Base-by-base conservation (phyloP, 1,140 invertebrate genomes). In the Nephotettix cincticeps region DNA sequence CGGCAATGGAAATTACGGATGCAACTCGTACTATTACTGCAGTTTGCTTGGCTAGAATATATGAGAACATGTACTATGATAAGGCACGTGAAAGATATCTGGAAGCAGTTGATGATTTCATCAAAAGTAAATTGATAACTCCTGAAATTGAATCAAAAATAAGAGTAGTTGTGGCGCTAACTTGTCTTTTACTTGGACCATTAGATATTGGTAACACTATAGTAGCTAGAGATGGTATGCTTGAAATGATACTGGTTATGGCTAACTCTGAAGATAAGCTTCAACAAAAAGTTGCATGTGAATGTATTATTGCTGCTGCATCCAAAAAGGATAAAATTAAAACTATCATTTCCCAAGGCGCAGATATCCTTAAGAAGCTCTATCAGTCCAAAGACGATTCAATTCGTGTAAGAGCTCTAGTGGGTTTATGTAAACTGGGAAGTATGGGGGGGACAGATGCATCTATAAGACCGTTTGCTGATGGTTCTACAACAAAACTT, bases 241-340 rank as follows among this genome's bases (percentile, higher is more conserved):
- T 99, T 66, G 91, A 98, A 80, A 98, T 99, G 91, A 97, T 99
- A 80, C 82, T 99, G 17, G 93, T 95, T 4, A 97, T 99, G 95
- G 97, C 98, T 13, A 91, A 91, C 61, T 93, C 92, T 43, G 89
- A 93, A 67, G 89, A 94, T 76, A 67, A 85, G 19, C 79, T 98
- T 0, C 94, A 98, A 79, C 96, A 97, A 83, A 93, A 91, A 82
- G 93, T 98, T 36, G 93, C 97, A 6, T 96, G 95, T 78, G 97
- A 99, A 83, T 98, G 97, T 73, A 89, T 99, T 4, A 93, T 99
- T 74, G 95, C 96, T 23, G 96, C 97, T 14, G 92, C 97, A 1
- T 96, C 95, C 0, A 99, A 99, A 79, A 98, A 98, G 81, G 97
- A 99, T 78, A 98, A 98, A 82, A 96, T 96, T 2, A 91, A 89